phyloP scores from a whole-genome alignment of 1,140 invertebrate species.

The Holcopasites calliopsidis region DNA sequence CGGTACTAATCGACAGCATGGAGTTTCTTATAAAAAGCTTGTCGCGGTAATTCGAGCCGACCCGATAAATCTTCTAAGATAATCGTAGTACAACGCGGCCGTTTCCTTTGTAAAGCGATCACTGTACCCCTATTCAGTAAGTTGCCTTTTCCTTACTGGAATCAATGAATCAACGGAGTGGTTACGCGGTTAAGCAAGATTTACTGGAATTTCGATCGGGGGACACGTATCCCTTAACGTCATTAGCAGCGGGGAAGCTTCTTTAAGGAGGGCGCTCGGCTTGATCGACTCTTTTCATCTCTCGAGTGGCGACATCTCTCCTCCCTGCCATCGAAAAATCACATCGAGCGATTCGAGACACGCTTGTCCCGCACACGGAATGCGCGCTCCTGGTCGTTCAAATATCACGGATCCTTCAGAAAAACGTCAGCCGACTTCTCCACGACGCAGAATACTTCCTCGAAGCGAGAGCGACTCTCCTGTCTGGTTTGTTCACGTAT shows the following conservation, averaged over 20 bases:
- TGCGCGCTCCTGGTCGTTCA: slow-evolving; percentile 55
- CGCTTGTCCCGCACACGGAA: slow-evolving; percentile 56
- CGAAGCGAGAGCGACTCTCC: slow-evolving; percentile 23
- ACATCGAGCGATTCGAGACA: slow-evolving; percentile 52
- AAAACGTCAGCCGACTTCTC: slow-evolving; percentile 43
- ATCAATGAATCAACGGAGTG: slow-evolving; percentile 32
- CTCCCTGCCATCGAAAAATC: slow-evolving; percentile 44
- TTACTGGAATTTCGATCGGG: slow-evolving; percentile 48
- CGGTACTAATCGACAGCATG: neutral
- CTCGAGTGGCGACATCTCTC: slow-evolving; percentile 32
- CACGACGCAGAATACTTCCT: slow-evolving; percentile 40
- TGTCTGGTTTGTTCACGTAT: slow-evolving; percentile 41
- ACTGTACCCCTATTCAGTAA: slow-evolving; percentile 28
- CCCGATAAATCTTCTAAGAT: slow-evolving; percentile 30
- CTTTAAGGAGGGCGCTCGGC: slow-evolving; percentile 26
- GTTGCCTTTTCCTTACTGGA: slow-evolving; percentile 30
- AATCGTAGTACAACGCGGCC: slow-evolving; percentile 7
- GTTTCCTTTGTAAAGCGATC: slow-evolving; percentile 44
- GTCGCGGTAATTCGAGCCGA: neutral
- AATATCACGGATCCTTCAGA: slow-evolving; percentile 47
- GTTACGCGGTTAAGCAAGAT: slow-evolving; percentile 41
- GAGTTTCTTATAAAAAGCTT: slow-evolving; percentile 12
- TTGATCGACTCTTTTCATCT: slow-evolving; percentile 15
- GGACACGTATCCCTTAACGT: slow-evolving; percentile 57
- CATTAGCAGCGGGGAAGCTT: slow-evolving; percentile 52